Percentiles rank a stretch among this genome's conserved stretches.
These are phyloP conservation scores for Apaloderma vittatum DNA, from an alignment of 2,113 vertebrate genomes.

Conservation along the genomic window DNA sequence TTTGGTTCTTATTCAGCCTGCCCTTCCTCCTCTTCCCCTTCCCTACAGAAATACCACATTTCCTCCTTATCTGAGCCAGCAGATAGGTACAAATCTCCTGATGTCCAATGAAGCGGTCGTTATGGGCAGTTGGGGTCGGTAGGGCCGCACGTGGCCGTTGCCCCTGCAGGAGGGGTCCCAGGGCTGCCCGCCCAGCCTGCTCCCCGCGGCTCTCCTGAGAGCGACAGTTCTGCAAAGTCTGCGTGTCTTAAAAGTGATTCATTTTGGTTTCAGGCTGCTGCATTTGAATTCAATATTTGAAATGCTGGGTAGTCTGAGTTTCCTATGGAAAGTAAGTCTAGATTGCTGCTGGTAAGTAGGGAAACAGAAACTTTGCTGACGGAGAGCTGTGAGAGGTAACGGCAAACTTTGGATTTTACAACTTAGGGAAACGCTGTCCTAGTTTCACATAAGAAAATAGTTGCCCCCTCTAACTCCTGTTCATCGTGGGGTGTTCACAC, in stretches of 20 bases:
- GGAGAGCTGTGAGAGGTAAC: too few species aligned
- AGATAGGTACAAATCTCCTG: rapidly evolving
- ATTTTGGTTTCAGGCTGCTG: background rate
- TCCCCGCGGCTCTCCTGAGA: background rate
- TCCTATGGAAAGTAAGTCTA: background rate
- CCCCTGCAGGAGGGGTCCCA: background rate
- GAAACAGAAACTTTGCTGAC: background rate
- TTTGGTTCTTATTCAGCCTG: background rate
- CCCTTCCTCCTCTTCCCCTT: background rate
- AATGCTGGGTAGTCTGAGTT: background rate
- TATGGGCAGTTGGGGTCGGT: too few species aligned
- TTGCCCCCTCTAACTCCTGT: background rate
- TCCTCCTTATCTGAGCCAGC: background rate
- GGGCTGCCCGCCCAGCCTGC: background rate
- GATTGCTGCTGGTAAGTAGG: background rate
- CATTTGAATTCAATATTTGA: background rate
- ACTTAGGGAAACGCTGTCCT: background rate
- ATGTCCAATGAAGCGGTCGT: too few species aligned
- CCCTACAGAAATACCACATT: rapidly evolving
- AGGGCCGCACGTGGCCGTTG: too few species aligned
- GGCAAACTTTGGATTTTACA: background rate
- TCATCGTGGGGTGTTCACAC: rapidly evolving
- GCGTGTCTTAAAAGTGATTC: background rate
- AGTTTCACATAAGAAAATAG: rapidly evolving
- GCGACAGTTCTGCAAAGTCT: background rate